These are phyloP conservation scores for Stichopus horrens DNA, from an alignment of 53 echinoderm and acorn worm genomes.

Conservation along the genomic window DNA sequence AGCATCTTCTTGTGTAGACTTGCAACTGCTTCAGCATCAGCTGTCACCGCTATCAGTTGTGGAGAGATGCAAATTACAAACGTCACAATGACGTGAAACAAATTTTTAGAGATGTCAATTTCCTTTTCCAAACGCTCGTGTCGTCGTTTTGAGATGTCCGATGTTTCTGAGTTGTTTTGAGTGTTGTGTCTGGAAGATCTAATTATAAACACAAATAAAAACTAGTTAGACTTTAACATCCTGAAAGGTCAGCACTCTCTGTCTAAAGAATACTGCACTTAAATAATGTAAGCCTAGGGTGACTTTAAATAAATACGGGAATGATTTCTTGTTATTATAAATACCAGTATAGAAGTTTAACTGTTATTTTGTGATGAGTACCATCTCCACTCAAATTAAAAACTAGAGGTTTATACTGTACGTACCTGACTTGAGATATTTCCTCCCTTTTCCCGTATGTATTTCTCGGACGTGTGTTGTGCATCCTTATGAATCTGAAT, in stretches of 20 bases:
- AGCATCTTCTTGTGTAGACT: slow-evolving; percentile 14
- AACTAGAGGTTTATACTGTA: neutral
- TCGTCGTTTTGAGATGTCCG: neutral
- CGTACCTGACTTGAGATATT: neutral
- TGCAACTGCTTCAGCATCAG: slow-evolving; percentile 1
- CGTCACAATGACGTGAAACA: slow-evolving; percentile 29
- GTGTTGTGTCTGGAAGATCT: too few relatives aligned
- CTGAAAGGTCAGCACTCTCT: too few relatives aligned
- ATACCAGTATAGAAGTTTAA: too few relatives aligned
- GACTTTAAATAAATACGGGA: too few relatives aligned
- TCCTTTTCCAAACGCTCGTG: slow-evolving; percentile 7
- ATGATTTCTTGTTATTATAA: too few relatives aligned
- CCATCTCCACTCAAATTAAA: too few relatives aligned
- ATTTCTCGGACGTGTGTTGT: neutral
- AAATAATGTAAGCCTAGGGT: too few relatives aligned
- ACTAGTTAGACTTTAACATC: too few relatives aligned
- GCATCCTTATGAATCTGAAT: neutral
- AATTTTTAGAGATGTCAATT: slow-evolving; percentile 29
- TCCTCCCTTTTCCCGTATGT: neutral
- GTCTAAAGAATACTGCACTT: too few relatives aligned
- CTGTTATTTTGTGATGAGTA: too few relatives aligned
- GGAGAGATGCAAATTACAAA: slow-evolving; percentile 18
- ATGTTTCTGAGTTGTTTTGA: too few relatives aligned
- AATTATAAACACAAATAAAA: too few relatives aligned
- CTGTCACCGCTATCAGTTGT: neutral